These are phyloP conservation scores for Lepidocolaptes lacrymiger DNA, from an alignment of 2,797 vertebrate species.

Conservation along the genomic window DNA sequence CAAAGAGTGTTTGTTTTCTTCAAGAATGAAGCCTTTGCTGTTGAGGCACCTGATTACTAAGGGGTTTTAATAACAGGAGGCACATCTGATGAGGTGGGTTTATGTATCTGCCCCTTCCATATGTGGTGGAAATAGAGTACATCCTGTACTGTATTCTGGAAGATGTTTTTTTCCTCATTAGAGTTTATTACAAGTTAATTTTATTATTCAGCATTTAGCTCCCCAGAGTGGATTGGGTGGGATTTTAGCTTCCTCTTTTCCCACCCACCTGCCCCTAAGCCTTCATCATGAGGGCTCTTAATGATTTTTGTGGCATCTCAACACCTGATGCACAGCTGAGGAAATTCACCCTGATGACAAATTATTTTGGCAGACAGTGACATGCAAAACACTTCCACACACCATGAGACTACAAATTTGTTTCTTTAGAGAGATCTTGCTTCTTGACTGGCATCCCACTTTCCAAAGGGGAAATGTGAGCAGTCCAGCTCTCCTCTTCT, in stretches of 20 bases:
- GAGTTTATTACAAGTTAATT: not conserved
- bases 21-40: not conserved
- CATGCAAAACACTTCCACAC: slow-evolving; percentile 11
- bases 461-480: not conserved
- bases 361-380: slow-evolving; percentile 43
- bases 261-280: not conserved
- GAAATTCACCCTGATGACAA: slow-evolving; percentile 16
- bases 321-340: slow-evolving; percentile 21
- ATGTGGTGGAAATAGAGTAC: not conserved
- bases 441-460: not conserved
- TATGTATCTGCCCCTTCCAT: not conserved
- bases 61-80: not conserved
- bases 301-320: not conserved
- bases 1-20: not conserved
- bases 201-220: not conserved
- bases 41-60: not conserved
- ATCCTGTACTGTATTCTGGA: not conserved
- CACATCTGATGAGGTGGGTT: not conserved
- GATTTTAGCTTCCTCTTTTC: slow-evolving; percentile 5
- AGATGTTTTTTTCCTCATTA: not conserved
- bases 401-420: slow-evolving; percentile 12
- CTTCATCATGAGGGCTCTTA: not conserved
- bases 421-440: not conserved
- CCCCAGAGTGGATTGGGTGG: not conserved
- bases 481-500: not conserved